Evolutionary conservation across 2,113 vertebrate species (phyloP), one percentile per base, ranked within the genome.

Genomic region (Tringa solitaria): DNA sequence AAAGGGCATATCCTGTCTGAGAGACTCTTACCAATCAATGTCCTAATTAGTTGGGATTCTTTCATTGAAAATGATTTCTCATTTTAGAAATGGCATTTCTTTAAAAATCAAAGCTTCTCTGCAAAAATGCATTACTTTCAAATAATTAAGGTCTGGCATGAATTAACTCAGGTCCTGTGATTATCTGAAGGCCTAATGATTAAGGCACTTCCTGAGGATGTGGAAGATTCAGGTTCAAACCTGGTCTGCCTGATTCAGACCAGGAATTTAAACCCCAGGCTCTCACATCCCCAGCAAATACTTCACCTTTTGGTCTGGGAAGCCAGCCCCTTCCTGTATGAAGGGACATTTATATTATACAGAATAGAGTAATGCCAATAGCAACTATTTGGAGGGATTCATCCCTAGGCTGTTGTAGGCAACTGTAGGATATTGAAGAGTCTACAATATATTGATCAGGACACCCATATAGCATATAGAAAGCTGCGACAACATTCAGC

Each of bases 101-200:
- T 87, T 85, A 87, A 87, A 96, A 95, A 87, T 89, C 86, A 95
- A 93, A 93, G 89, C 35, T 72, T 72, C 60, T 82, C 60, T 78
- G 35, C 69, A 92, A 64, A 96, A 96, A 74, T 43, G 16, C 27
- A 64, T 75, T 60, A 32, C 77, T 72, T 84, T 46, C 23, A 89
- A 92, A 96, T 82, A 92, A 93, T 93, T 86, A 93, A 64, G 35
- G 77, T 91, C 87, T 94, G 94, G 64, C 84, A 87, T 0, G 0
- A 89, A 89, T 94, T 94, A 84, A 56, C 33, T 72, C 56, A 21
- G 51, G 39, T 59, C 17, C 64, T 61, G 37, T 92, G 79, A 91
- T 97, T 75, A 94, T 84, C 83, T 96, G 48, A 93, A 45, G 45
- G 48, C 32, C 30, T 60, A n/a, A 85, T 57, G 30, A 93, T 65